Evolutionary conservation across 2,113 vertebrate genomes (phyloP), one percentile per base, ranked within the genome.

Genomic region (Tachysurus vachellii): DNA sequence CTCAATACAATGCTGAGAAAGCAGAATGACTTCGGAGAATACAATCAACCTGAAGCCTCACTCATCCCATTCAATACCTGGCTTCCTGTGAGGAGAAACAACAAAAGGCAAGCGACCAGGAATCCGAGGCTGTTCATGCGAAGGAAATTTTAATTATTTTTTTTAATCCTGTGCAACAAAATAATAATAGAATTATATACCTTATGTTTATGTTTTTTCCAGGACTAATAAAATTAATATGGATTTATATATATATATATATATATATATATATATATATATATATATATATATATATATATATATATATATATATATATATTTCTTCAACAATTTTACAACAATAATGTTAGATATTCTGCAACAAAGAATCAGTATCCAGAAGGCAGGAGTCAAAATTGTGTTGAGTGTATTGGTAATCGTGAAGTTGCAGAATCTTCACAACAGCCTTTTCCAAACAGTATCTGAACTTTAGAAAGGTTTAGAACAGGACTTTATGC

Each of bases 41-140:
- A 23, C 80, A 44, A 62, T 82, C 12, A 82, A 62, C 80, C 57
- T 44, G 57, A 82, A 82, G 26, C n/a, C 28, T 81, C 31, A 12
- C 26, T 79, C n/a, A 80, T 80, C 19, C 56, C 56, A 42, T 61
- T 9, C 31, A 81, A 21, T 81, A 59, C 56, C 79, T 61, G 56
- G 17, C 54, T 61, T 42, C 16, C 50, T 79, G 53, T 56, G n/a
- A 1, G 16, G 28, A 57, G 54, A 57, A 80, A 57, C 36, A 81
- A 81, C 31, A 62, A 26, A 61, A 44, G 36, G 11, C 19, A 61
- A 62, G 19, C 26, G 56, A 11, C 80, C 23, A 2, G 5, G 19
- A 62, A 44, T 42, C 80, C 7, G 31, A 23, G 47, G 73, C 56
- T 36, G 71, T 56, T 47, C 19, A 9, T 59, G 47, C 36, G 54